Conservation (phyloP, 64 coral and sea anemone genomes). For the Porites lutea region DNA sequence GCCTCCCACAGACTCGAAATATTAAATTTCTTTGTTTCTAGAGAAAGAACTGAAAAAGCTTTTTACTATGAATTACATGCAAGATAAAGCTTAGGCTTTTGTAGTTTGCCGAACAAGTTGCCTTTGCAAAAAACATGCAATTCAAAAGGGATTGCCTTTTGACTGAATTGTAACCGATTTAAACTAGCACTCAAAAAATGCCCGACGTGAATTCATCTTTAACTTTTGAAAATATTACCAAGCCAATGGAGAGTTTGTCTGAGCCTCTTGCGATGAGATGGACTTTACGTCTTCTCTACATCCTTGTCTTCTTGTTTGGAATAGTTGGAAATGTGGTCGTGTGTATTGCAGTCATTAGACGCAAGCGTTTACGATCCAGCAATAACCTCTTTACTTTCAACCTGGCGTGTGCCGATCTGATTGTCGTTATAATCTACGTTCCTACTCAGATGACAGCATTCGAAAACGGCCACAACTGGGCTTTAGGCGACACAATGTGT, state of each 20-base stretch:
- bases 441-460: conserved; percentile 87
- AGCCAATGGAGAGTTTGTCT: neutral
- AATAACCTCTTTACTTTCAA: conserved; percentile 89
- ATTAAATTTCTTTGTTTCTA: neutral
- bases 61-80: conserved; percentile 21
- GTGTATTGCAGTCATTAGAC: conserved; percentile 60
- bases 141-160: neutral
- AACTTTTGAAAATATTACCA: neutral
- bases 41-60: neutral
- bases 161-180: no score
- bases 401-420: conserved; percentile 72
- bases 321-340: conserved; percentile 80
- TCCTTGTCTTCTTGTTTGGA: conserved; percentile 74
- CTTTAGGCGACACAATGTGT: conserved; percentile 70
- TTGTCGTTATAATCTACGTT: conserved; percentile 82
- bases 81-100: conserved; percentile 10
- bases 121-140: neutral
- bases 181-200: neutral
- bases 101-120: neutral
- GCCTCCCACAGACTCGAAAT: neutral
- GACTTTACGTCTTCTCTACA: conserved; percentile 82
- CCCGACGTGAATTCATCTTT: neutral
- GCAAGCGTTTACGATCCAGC: conserved; percentile 75
- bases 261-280: conserved; percentile 68
- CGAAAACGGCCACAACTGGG: conserved; percentile 80